phyloP scores from a whole-genome alignment of 2,888 invertebrate species.

The Trachelus tabidus region DNA sequence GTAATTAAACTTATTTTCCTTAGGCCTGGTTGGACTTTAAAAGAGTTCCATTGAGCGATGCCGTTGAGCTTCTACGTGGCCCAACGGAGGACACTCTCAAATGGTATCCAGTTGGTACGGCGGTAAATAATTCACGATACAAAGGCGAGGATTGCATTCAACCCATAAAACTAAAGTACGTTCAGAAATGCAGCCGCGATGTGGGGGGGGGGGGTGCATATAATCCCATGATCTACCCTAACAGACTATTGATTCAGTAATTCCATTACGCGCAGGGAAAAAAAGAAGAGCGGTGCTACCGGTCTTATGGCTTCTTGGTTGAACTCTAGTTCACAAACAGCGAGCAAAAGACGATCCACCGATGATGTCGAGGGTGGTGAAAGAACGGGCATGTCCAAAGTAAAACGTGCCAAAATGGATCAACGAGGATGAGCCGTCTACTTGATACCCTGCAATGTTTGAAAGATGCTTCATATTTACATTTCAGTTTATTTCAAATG shows the following conservation, averaged over 20 bases:
- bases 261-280: constrained; percentile 44
- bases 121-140: constrained; percentile 79
- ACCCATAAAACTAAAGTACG: constrained; percentile 55
- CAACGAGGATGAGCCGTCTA: no score
- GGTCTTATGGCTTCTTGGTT: constrained; percentile 66
- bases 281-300: constrained; percentile 51
- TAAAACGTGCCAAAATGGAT: no score
- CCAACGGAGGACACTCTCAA: constrained; percentile 65
- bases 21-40: constrained; percentile 78
- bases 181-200: constrained; percentile 1
- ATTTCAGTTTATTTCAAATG: no score
- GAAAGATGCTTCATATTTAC: no score
- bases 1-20: constrained; percentile 16
- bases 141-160: constrained; percentile 74
- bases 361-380: constrained; percentile 45
- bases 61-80: constrained; percentile 71
- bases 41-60: constrained; percentile 68
- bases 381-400: constrained; percentile 24
- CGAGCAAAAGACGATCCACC: constrained; percentile 61
- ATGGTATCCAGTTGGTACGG: constrained; percentile 78
- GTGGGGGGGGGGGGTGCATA: constrained; percentile 5
- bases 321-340: constrained; percentile 62
- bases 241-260: constrained; percentile 38
- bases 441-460: no score
- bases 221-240: constrained; percentile 28